Base-by-base conservation (phyloP, 2,888 invertebrate species). In the Chironomus riparius region DNA sequence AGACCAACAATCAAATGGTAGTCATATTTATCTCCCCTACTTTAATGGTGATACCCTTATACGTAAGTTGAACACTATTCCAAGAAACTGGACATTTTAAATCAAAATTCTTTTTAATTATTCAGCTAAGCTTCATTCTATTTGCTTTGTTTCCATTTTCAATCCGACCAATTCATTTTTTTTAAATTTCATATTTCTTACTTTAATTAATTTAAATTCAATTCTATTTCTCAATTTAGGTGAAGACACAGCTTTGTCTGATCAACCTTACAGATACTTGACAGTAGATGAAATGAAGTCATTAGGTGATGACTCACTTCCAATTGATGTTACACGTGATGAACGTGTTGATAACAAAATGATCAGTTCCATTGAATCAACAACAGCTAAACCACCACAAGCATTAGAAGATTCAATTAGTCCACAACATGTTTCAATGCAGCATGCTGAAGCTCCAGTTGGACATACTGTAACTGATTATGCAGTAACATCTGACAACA, bases 231-330 rank as follows among this genome's bases (percentile, higher is more conserved):
- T 3, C n/a, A 47, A 76, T 77, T 12, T 82, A 95, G 95, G 94
- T 82, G 95, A 96, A 87, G 95, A 96, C 83, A 92, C 93, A 77
- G 92, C 94, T 85, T 86, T 95, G 79, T 94, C 93, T 80, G 95
- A 96, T 85, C 92, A 93, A 83, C 92, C 92, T 47, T 96, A 96
- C 85, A 90, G 94, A 78, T 96, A 96, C 85, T 87, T 97, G 85
- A 96, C 95, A 77, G 94, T 94, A 78, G 96, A 97, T 82, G 96
- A 97, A 82, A 95, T 96, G 94, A 96, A 96, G 86, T 94, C 94
- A 7, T 86, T 96, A 78, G 95, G 95, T 77, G 96, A 96, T 82
- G 96, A 96, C 85, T 95, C 95, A 12, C 85, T 96, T 79, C 94
- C 95, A 18, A 95, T 96, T 79, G 96, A 96, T 84, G 95, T 95